These are phyloP conservation scores for Centropristis striata DNA, from an alignment of 2,113 vertebrate species.

Conservation along the genomic window DNA sequence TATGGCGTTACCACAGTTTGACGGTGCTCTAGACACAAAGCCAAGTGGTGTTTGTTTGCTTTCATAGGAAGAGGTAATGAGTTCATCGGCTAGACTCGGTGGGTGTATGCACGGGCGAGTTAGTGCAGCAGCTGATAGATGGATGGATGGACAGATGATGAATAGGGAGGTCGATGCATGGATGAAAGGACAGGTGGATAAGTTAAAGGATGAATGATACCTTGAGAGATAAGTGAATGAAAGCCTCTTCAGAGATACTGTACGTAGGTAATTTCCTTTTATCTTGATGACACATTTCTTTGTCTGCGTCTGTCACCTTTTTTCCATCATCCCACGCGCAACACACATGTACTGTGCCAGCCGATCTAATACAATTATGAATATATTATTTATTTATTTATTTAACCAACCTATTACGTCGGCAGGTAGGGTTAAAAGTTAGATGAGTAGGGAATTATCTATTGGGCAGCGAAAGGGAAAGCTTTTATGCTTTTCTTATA, in stretches of 20 bases:
- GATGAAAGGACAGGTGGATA: slow-evolving; percentile 53
- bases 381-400: not conserved
- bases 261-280: slow-evolving; percentile 37
- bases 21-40: not conserved
- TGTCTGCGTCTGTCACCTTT: not conserved
- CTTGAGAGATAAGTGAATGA: slow-evolving; percentile 46
- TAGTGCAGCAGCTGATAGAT: slow-evolving; percentile 43
- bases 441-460: not conserved
- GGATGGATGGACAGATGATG: slow-evolving; percentile 47
- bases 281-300: slow-evolving; percentile 35
- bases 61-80: slow-evolving; percentile 5
- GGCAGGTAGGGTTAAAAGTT: not conserved
- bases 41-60: slow-evolving; percentile 17
- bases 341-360: not conserved
- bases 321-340: slow-evolving; percentile 10
- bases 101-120: slow-evolving; percentile 38
- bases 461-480: not conserved
- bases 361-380: not conserved
- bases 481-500: not conserved
- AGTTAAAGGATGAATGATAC: slow-evolving; percentile 60
- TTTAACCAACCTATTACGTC: slow-evolving; percentile 13
- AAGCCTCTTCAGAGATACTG: slow-evolving; percentile 37
- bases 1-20: slow-evolving; percentile 9
- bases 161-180: slow-evolving; percentile 41
- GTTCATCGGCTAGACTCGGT: slow-evolving; percentile 8